Percentiles rank a stretch among this genome's conserved stretches.
phyloP scores from a whole-genome alignment of 2,113 vertebrate genomes.

The Pteropus alecto region DNA sequence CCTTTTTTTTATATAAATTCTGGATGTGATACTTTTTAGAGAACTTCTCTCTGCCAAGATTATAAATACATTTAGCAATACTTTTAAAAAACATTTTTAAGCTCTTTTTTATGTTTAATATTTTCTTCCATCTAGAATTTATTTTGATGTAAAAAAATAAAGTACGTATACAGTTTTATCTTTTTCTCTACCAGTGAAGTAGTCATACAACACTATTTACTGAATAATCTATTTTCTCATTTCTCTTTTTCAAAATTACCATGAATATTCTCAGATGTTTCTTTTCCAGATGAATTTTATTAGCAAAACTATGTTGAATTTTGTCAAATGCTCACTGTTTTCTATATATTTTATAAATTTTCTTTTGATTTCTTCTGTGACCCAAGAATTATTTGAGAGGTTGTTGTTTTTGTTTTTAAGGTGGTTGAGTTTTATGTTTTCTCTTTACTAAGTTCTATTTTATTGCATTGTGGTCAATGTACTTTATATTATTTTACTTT shows the following conservation, averaged over 20 bases:
- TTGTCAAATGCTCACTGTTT: not conserved
- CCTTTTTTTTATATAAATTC: not conserved
- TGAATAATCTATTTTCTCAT: not conserved
- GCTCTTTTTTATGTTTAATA: not conserved
- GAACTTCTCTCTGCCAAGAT: not conserved
- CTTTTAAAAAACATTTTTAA: not conserved
- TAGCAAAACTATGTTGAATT: not conserved
- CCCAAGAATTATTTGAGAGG: not conserved
- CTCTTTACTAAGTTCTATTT: not conserved
- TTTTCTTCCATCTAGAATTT: not conserved
- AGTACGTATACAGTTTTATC: not conserved
- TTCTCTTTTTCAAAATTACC: not conserved
- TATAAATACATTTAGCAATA: not conserved
- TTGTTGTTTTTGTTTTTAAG: not conserved
- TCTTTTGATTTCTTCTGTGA: not conserved
- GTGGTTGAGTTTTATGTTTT: not conserved
- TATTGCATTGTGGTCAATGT: not conserved
- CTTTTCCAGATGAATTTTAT: not conserved
- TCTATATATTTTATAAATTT: not conserved
- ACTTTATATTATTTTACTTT: not conserved
- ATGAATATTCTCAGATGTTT: not conserved
- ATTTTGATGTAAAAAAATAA: slow-evolving; percentile 14
- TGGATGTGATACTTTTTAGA: not conserved
- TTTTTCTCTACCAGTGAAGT: not conserved
- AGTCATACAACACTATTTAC: not conserved